Evolutionary conservation across 2,888 invertebrate species (phyloP), one percentile per base, ranked within the genome.

Genomic region (Sarcophaga variegata): DNA sequence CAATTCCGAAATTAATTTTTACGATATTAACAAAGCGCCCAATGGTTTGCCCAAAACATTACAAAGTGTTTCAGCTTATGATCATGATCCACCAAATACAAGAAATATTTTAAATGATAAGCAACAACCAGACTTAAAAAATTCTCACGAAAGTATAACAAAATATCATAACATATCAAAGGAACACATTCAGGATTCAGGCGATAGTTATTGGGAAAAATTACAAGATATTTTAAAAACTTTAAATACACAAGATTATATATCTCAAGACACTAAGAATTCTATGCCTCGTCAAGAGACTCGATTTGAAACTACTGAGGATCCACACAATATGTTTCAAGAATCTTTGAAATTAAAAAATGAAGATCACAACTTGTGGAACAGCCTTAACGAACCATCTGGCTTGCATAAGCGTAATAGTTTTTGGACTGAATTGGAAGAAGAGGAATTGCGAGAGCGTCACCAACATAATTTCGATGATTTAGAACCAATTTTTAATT

Each of bases 341-440:
- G n/a, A 80, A 62, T 49, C 20, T 62, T n/a, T 37, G 12, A 45
- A 17, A n/a, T 47, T 47, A 2, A 12, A 12, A 60, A 69, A 74
- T 14, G 54, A 54, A 4, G 37, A 70, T 3, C 60, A 76, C 3
- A 64, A 4, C 8, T 47, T 67, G 22, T 79, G 81, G 84, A 1
- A 71, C 5, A 62, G 22, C 62, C 59, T 67, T 49, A 47, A 72
- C 6, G 60, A 60, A 20, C 6, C 69, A 54, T 70, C 83, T 22
- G 20, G 17, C 0, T 12, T 87, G 25, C 84, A 79, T 6, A 87
- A 87, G 63, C 70, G 84, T n/a, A 72, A 67, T 22, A 87, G 87
- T 69, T 87, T 87, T 76, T 87, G 86, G 86, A 5, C 75, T 25
- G 83, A 78, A n/a, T 17, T 87, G 25, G 87, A 87, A 49, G 79